Evolutionary conservation across 2,888 invertebrate species (phyloP), one percentile per base, ranked within the genome.

Genomic region (Folsomia manolachei): DNA sequence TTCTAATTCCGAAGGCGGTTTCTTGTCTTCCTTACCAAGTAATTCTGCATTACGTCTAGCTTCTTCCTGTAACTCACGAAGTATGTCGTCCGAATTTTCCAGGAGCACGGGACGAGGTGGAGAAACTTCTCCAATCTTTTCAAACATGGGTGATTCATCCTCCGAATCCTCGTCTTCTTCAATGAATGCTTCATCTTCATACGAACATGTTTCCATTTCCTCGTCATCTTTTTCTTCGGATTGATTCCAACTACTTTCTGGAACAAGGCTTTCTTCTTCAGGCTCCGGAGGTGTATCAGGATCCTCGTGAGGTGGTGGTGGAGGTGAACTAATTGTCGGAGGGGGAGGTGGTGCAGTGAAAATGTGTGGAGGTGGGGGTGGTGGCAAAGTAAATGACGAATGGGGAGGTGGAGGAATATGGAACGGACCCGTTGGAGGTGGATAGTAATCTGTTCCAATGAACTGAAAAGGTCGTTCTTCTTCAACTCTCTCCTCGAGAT

Each of bases 71-170:
- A 69, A 21, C 39, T 69, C 69, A 7, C 39, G 60, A 18, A 74
- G 21, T n/a, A 73, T 51, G 2, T 73, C 69, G 24, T 71, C 70
- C 11, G 64, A 67, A 61, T 69, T 72, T 56, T 69, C 71, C 9
- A 75, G 19, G 4, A 63, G 56, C 11, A 73, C 63, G 1, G 62
- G 63, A 25, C 73, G 71, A 19, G 83, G 72, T n/a, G 78, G 79
- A 7, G 80, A 78, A 0, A 74, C 72, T 75, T 84, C 86, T 75
- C 87, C 87, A 25, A 89, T 83, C 0, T 88, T 89, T 81, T 90
- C 90, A 82, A 89, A 90, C 0, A 88, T 87, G 0, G 90, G 90
- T 69, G 89, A 89, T 71, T 89, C 88, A 79, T 89, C 89, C 81
- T 87, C 88, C 69, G 88, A 89, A 78, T 84, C 85, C 77, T 87